Base-by-base conservation (phyloP, 2,797 vertebrate genomes). In the Poecilia gillii region DNA sequence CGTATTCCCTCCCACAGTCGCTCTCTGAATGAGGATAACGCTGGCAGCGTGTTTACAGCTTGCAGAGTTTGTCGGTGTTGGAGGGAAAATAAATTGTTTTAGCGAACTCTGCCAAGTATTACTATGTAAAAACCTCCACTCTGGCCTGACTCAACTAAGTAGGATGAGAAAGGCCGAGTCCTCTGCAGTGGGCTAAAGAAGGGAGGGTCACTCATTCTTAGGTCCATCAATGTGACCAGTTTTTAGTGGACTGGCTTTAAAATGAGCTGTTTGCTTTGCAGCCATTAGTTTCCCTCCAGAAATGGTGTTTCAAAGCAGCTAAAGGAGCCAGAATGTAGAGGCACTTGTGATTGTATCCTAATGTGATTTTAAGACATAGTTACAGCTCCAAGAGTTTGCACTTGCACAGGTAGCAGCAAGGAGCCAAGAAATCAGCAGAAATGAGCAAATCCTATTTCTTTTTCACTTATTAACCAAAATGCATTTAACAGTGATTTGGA, bases 1-100 rank as follows among this genome's bases (percentile, higher is more conserved):
- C 66, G 73, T 70, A 25, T 88, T 90, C 90, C 84, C 87, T 91
- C 82, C 82, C 82, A 81, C 0, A 46, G 74, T 70, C 74, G 75
- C 55, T 77, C 82, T 70, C 43, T 71, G 71, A 85, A 88, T 78
- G 75, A 68, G 77, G n/a, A 83, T 75, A 43, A 66, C 47, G 66
- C 81, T 71, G 36, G 75, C 70, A 55, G 66, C 71, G 6, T 84
- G 82, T 91, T 87, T 88, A 79, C 76, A 86, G 66, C 74, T 72
- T 75, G 72, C 75, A 47, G 80, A 87, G 41, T 47, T 8, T 78
- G 45, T 46, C 31, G 11, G 51, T 20, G 45, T 59, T 31, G 25
- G 28, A 18, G 71, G 8, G 36, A 77, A 77, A 78, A 82, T 43
- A 31, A 75, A 73, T 74, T 53, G 33, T 80, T 78, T 80, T 33